Evolutionary conservation across 2,113 vertebrate genomes (phyloP).

Genomic region (Salvelinus alpinus): DNA sequence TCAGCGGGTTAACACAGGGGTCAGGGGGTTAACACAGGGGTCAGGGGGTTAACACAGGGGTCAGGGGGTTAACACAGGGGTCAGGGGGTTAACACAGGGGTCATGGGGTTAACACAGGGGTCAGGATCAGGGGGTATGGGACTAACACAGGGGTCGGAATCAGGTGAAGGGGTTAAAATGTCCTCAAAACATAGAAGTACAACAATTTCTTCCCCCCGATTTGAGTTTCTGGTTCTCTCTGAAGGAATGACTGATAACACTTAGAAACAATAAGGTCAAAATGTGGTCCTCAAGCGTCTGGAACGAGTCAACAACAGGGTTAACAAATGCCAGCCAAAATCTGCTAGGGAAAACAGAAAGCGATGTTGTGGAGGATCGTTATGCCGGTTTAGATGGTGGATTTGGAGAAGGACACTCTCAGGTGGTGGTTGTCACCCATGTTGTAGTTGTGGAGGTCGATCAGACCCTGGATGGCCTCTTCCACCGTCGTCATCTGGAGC

Average conservation of each 20-base stretch:
- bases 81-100: too few relatives aligned
- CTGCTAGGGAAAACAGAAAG: neutral
- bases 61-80: too few relatives aligned
- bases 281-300: slow-evolving; percentile 83
- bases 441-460: slow-evolving; percentile 99
- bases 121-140: too few relatives aligned
- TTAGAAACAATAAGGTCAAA: slow-evolving; percentile 25
- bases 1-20: neutral
- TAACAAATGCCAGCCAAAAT: neutral
- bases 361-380: neutral
- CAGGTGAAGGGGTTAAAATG: neutral
- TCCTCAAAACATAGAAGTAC: too few relatives aligned
- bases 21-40: neutral
- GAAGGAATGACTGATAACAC: slow-evolving; percentile 74
- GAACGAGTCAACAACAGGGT: slow-evolving; percentile 69
- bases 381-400: slow-evolving; percentile 84
- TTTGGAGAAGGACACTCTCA: slow-evolving; percentile 98
- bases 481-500: slow-evolving; percentile 95
- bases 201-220: slow-evolving; percentile 4
- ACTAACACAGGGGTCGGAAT: too few relatives aligned
- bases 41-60: too few relatives aligned
- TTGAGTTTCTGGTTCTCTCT: slow-evolving; percentile 41
- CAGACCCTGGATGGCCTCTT: slow-evolving; percentile 95
- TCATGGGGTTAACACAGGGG: too few relatives aligned
- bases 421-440: slow-evolving; percentile 95